Evolutionary conservation across 2,888 invertebrate species (phyloP).

Genomic region (Drosophila stalkeri): DNA sequence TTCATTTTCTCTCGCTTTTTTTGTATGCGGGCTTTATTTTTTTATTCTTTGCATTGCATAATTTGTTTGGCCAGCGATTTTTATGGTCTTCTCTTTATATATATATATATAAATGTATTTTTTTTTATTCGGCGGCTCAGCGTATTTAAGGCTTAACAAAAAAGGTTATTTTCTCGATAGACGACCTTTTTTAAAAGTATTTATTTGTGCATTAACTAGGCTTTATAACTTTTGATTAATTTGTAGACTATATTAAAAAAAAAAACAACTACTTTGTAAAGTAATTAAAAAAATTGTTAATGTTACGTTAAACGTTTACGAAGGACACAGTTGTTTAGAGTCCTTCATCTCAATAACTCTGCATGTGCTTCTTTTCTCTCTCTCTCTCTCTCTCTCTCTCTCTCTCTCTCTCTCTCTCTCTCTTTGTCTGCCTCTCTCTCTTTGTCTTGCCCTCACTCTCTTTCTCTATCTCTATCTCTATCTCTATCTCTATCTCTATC

Average conservation of each 20-base stretch:
- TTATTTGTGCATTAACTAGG: slow-evolving; percentile 14
- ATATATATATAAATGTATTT: no score
- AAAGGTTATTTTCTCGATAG: slow-evolving; percentile 8
- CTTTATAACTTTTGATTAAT: not conserved
- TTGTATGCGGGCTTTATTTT: slow-evolving; percentile 16
- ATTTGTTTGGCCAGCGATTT: slow-evolving; percentile 36
- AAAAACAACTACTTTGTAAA: not conserved
- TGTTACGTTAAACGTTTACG: not conserved
- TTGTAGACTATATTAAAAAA: not conserved
- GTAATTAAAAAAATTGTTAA: not conserved
- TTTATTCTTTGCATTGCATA: slow-evolving; percentile 40
- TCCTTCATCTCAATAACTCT: not conserved
- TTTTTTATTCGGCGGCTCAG: not conserved
- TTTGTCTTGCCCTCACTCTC: no score
- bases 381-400: no score
- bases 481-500: no score
- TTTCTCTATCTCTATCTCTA: no score
- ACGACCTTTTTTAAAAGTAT: slow-evolving; percentile 9
- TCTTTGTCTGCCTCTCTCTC: no score
- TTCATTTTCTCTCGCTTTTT: slow-evolving; percentile 1
- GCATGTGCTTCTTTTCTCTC: no score
- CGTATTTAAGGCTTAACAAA: slow-evolving; percentile 12
- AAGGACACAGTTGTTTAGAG: not conserved
- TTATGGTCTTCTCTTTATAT: slow-evolving; percentile 4
- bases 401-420: no score